These are phyloP conservation scores for Drosophila trichaetosa DNA, from an alignment of 2,888 invertebrate genomes.

Conservation along the genomic window DNA sequence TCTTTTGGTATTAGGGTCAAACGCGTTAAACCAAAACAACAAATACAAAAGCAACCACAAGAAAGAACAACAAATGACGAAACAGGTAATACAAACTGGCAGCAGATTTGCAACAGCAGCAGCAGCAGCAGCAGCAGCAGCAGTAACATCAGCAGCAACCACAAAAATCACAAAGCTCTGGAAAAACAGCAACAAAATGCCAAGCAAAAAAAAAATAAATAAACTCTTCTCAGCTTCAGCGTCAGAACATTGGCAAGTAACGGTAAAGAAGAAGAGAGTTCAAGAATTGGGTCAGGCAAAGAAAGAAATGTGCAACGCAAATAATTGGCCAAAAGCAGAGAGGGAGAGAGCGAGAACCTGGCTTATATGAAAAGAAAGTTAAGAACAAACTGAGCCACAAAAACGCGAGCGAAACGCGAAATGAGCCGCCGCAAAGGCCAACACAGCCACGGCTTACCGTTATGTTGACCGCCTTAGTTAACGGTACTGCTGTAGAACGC, in stretches of 20 bases:
- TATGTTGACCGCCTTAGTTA: slow-evolving; percentile 75
- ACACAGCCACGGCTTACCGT: slow-evolving; percentile 49
- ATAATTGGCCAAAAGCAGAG: slow-evolving; percentile 49
- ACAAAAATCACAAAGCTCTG: slow-evolving; percentile 62
- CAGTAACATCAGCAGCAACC: slow-evolving; percentile 73
- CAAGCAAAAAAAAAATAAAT: slow-evolving; percentile 23
- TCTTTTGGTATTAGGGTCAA: slow-evolving; percentile 78
- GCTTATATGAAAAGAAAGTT: slow-evolving; percentile 60
- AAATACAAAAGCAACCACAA: slow-evolving; percentile 29
- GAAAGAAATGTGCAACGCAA: slow-evolving; percentile 39
- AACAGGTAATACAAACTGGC: slow-evolving; percentile 58
- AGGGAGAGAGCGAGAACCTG: slow-evolving; percentile 12
- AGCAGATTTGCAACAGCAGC: slow-evolving; percentile 69
- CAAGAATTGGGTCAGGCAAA: slow-evolving; percentile 71
- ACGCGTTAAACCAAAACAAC: slow-evolving; percentile 73
- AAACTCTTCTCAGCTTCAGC: slow-evolving; percentile 4
- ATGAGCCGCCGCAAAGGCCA: slow-evolving; percentile 10
- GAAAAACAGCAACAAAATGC: slow-evolving; percentile 26
- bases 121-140: slow-evolving; percentile 48
- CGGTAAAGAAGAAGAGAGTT: slow-evolving; percentile 51
- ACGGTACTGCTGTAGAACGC: slow-evolving; percentile 60
- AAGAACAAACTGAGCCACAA: slow-evolving; percentile 40
- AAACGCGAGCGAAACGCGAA: slow-evolving; percentile 1
- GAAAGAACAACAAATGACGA: slow-evolving; percentile 38
- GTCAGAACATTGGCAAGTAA: slow-evolving; percentile 51